Conservation (phyloP, 2,113 vertebrate genomes). For the Podocnemis expansa region DNA sequence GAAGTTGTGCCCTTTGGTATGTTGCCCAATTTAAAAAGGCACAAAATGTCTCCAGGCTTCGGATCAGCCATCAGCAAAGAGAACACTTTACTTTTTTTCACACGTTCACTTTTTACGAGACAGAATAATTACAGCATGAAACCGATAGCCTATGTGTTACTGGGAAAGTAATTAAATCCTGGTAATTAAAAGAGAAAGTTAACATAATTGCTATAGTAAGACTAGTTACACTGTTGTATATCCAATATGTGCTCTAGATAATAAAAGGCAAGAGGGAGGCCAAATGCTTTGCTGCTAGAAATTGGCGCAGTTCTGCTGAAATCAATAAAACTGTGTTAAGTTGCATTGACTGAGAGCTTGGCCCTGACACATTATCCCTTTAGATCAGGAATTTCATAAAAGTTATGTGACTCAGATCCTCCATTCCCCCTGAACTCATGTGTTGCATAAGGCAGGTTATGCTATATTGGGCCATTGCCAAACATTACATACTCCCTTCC, state of each 20-base stretch:
- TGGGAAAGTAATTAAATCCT: neutral
- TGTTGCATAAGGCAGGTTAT: no score
- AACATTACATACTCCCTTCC: neutral
- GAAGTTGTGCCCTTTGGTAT: neutral
- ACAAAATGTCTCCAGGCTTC: neutral
- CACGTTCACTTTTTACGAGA: neutral
- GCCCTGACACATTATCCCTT: neutral
- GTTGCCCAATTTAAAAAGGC: neutral
- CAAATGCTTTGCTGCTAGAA: neutral
- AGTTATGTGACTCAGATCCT: no score
- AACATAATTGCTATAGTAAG: neutral
- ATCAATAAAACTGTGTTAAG: neutral
- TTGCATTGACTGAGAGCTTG: neutral
- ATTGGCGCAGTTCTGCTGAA: neutral
- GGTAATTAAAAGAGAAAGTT: neutral
- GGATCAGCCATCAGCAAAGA: neutral
- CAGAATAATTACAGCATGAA: neutral
- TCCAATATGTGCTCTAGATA: neutral
- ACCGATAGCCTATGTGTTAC: neutral
- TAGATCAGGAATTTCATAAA: neutral
- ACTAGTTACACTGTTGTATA: neutral
- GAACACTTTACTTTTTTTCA: neutral
- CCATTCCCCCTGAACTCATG: neutral
- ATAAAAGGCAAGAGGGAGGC: neutral
- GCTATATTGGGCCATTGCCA: neutral